Conservation (phyloP, 2,888 invertebrate genomes). For the Rotaria socialis region DNA sequence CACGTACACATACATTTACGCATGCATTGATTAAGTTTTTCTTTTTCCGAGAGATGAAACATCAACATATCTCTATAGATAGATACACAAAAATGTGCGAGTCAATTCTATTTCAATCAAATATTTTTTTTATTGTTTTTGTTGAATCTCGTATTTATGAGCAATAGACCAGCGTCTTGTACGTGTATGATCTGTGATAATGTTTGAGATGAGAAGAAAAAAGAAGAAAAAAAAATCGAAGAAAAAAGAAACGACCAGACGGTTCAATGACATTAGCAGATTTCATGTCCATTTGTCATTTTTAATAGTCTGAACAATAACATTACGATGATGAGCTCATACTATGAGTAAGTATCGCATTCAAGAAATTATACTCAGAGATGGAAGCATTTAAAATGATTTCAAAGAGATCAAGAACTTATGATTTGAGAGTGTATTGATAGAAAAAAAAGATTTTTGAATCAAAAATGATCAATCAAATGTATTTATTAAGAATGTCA, state of each 20-base stretch:
- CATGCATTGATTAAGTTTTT: slow-evolving; percentile 8
- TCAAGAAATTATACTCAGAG: background rate
- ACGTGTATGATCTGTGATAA: background rate
- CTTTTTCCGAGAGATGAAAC: background rate
- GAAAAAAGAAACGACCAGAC: background rate
- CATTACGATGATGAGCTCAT: background rate
- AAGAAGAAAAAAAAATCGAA: background rate
- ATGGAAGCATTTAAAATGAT: background rate
- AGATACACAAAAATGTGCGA: background rate
- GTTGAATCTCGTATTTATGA: background rate
- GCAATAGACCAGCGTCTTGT: background rate
- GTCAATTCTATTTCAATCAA: background rate
- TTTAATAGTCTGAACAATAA: background rate
- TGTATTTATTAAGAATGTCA: no score
- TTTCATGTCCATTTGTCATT: slow-evolving; percentile 19
- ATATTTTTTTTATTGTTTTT: slow-evolving; percentile 11
- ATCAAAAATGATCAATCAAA: no score
- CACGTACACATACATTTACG: no score
- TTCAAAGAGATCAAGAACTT: background rate
- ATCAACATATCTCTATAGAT: background rate
- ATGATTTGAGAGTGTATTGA: no score
- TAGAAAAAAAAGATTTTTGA: no score
- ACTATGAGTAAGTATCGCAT: slow-evolving; percentile 11
- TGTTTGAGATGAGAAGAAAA: background rate
- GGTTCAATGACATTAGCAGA: background rate